These are phyloP conservation scores for Apodemus sylvaticus DNA, from an alignment of 2,113 vertebrate species.

Conservation along the genomic window DNA sequence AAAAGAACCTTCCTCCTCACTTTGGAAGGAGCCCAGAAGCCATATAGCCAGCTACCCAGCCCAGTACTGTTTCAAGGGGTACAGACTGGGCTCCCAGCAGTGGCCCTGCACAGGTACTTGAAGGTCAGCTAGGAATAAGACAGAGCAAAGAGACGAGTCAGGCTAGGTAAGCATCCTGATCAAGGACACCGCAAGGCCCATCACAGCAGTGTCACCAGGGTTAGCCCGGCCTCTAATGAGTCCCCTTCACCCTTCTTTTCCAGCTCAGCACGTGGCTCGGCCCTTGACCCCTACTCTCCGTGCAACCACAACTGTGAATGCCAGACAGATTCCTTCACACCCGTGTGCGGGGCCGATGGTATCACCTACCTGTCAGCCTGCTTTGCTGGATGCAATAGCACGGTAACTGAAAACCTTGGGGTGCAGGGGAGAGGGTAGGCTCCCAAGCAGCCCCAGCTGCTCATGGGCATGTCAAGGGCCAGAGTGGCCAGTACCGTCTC, in stretches of 20 bases:
- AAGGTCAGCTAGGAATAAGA: not conserved
- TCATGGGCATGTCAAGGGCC: fast-evolving
- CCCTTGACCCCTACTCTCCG: constrained; percentile 89
- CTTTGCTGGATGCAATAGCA: constrained; percentile 94
- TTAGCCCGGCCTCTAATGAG: not conserved
- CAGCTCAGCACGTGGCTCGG: constrained; percentile 89
- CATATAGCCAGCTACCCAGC: too few species aligned
- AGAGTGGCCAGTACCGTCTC: not conserved
- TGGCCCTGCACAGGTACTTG: too few species aligned
- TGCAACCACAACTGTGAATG: constrained; percentile 97
- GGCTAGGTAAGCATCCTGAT: not conserved
- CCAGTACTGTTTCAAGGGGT: fast-evolving
- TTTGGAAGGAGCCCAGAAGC: too few species aligned
- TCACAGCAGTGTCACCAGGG: fast-evolving
- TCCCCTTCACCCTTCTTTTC: constrained; percentile 41
- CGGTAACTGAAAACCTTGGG: constrained; percentile 70
- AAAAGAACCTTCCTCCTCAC: too few species aligned
- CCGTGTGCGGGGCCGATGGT: constrained; percentile 95
- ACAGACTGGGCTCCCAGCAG: fast-evolving
- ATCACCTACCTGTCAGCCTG: constrained; percentile 98
- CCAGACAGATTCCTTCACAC: constrained; percentile 96
- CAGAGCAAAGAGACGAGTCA: not conserved
- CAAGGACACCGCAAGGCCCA: not conserved
- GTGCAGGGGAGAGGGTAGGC: not conserved
- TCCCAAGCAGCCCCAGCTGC: not conserved